These are phyloP conservation scores for Xiphophorus maculatus DNA, from an alignment of 2,113 vertebrate genomes.

Conservation along the genomic window DNA sequence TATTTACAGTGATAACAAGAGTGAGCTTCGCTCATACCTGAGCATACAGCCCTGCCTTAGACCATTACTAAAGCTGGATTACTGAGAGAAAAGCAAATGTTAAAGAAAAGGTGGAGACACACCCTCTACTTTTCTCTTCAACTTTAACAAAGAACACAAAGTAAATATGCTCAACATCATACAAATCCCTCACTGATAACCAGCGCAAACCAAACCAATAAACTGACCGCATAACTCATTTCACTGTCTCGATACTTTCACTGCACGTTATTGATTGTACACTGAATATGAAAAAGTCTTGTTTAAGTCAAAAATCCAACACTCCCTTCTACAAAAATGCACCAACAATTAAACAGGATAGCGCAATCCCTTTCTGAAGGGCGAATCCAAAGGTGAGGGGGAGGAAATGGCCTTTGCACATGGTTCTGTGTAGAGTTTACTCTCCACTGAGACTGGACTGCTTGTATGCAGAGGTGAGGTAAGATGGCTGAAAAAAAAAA, in stretches of 20 bases:
- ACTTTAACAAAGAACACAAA: slow-evolving; percentile 16
- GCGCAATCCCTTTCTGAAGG: slow-evolving; percentile 4
- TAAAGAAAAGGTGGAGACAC: slow-evolving; percentile 52
- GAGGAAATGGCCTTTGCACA: slow-evolving; percentile 84
- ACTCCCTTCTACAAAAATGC: background rate
- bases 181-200: slow-evolving; percentile 19
- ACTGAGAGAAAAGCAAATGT: slow-evolving; percentile 58
- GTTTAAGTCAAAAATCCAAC: background rate
- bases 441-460: slow-evolving; percentile 60
- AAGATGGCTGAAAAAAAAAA: slow-evolving; percentile 43
- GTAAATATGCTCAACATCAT: slow-evolving; percentile 48
- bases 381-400: slow-evolving; percentile 55
- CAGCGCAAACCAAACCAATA: background rate
- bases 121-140: slow-evolving; percentile 42
- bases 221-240: background rate
- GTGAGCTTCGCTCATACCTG: slow-evolving; percentile 57
- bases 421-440: slow-evolving; percentile 76
- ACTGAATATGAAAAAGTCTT: background rate
- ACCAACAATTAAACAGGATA: background rate
- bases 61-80: slow-evolving; percentile 53
- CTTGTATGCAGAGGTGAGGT: slow-evolving; percentile 73
- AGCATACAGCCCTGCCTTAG: slow-evolving; percentile 61
- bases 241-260: background rate
- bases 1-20: slow-evolving; percentile 44
- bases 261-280: background rate